Percentiles rank a stretch among this genome's conserved stretches.
Evolutionary conservation across 2,888 invertebrate genomes (phyloP).

Genomic region (Hydrotaea cyrtoneurina): DNA sequence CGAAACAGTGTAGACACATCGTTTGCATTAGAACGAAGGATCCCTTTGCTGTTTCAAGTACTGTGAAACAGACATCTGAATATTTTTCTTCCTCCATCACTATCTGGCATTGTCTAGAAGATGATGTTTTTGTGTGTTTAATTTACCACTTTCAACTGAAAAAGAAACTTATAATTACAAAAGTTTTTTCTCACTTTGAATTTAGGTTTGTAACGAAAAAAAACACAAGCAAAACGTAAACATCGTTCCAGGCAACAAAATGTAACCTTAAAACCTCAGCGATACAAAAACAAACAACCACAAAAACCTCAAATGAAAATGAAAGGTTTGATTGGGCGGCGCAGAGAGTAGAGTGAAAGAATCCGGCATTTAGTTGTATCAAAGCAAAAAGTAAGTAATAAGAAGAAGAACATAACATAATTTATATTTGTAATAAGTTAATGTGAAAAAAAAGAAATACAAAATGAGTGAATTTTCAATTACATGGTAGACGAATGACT

Average conservation of each 20-base stretch:
- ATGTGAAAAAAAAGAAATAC: not conserved
- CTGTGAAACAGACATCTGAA: too few relatives aligned
- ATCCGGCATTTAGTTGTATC: not conserved
- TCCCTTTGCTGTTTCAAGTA: too few relatives aligned
- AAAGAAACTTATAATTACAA: constrained; percentile 51
- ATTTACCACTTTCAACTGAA: constrained; percentile 32
- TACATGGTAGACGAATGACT: too few relatives aligned
- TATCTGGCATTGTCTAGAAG: too few relatives aligned
- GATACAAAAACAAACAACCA: not conserved
- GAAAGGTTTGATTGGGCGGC: not conserved
- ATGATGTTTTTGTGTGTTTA: not conserved
- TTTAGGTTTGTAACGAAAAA: not conserved
- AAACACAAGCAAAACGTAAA: not conserved
- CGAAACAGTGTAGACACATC: too few relatives aligned
- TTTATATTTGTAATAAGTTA: constrained; percentile 2
- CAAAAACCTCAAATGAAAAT: not conserved
- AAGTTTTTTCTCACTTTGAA: constrained; percentile 27
- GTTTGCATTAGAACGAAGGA: too few relatives aligned
- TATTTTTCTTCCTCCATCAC: too few relatives aligned
- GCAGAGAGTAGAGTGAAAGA: not conserved
- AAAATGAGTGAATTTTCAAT: too few relatives aligned
- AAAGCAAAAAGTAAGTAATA: not conserved
- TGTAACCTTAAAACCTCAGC: not conserved
- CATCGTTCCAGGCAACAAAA: not conserved
- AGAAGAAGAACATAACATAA: not conserved